Evolutionary conservation across 2,888 invertebrate genomes (phyloP).

Genomic region (Nipponacmea schrenckii): DNA sequence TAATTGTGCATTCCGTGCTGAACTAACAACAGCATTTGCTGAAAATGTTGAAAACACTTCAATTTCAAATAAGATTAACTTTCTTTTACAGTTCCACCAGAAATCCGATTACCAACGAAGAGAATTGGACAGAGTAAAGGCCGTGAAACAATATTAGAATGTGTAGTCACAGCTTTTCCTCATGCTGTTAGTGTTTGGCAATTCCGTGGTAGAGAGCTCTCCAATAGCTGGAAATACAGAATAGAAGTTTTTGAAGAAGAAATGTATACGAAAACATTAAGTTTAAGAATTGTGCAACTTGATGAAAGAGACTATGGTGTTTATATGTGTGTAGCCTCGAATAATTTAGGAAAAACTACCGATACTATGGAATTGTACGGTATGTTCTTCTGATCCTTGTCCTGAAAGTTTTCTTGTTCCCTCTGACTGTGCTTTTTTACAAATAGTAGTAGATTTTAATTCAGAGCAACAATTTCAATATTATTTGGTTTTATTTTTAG

Average conservation of each 20-base stretch:
- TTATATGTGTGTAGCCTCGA: conserved; percentile 49
- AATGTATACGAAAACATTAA: conserved; percentile 40
- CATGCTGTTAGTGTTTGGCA: conserved; percentile 57
- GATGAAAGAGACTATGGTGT: conserved; percentile 43
- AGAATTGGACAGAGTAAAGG: conserved; percentile 52
- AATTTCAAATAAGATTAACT: too few species aligned
- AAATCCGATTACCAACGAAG: conserved; percentile 42
- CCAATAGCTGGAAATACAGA: conserved; percentile 40
- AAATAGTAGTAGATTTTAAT: too few species aligned
- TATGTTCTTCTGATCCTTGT: conserved; percentile 23
- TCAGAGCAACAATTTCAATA: too few species aligned
- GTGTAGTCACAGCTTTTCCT: conserved; percentile 57
- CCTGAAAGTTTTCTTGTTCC: too few species aligned
- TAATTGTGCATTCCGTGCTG: too few species aligned
- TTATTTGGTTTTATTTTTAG: too few species aligned
- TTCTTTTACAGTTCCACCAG: conserved; percentile 46
- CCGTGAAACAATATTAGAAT: conserved; percentile 59
- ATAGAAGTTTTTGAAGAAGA: conserved; percentile 51
- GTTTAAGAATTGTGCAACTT: conserved; percentile 42
- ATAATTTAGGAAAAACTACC: conserved; percentile 39
- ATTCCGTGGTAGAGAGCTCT: conserved; percentile 37
- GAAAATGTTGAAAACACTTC: too few species aligned
- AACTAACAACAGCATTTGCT: too few species aligned
- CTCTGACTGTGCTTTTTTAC: too few species aligned
- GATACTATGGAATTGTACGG: conserved; percentile 42